phyloP scores from a whole-genome alignment of 2,797 vertebrate species.

The Myripristis jacobus region DNA sequence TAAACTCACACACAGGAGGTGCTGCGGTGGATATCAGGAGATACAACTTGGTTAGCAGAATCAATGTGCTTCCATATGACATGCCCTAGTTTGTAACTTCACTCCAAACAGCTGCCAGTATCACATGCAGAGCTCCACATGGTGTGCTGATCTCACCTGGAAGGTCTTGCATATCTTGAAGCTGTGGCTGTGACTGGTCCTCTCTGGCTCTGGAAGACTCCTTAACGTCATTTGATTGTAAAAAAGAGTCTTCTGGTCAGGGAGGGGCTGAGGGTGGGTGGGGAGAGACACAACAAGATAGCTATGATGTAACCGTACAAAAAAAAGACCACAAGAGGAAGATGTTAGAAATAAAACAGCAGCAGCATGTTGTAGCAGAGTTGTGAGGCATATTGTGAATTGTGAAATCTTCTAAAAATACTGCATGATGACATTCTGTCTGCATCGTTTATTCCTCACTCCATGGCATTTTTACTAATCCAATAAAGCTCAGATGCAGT shows the following conservation, averaged over 20 bases:
- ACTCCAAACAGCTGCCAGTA: too few relatives aligned
- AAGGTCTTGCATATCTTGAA: constrained; percentile 95
- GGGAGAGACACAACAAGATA: not conserved
- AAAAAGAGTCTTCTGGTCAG: constrained; percentile 79
- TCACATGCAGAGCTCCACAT: too few relatives aligned
- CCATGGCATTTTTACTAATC: too few relatives aligned
- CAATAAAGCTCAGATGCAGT: too few relatives aligned
- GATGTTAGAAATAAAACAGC: too few relatives aligned
- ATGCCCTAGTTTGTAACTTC: not conserved
- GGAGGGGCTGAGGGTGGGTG: constrained; percentile 85
- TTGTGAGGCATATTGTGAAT: too few relatives aligned
- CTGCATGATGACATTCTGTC: too few relatives aligned
- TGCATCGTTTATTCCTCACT: too few relatives aligned
- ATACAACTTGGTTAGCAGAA: too few relatives aligned
- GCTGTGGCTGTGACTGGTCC: constrained; percentile 83
- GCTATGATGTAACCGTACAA: too few relatives aligned
- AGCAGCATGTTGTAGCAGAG: too few relatives aligned
- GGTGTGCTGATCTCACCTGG: constrained; percentile 82
- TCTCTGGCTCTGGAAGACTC: constrained; percentile 81
- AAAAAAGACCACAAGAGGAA: not conserved
- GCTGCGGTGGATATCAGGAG: constrained; percentile 72
- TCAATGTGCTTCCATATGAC: not conserved
- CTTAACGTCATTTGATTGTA: constrained; percentile 87
- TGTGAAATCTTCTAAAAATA: too few relatives aligned
- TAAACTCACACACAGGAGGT: constrained; percentile 86